These are phyloP conservation scores for Drosophila insularis DNA, from an alignment of 1,140 invertebrate species.

Conservation along the genomic window DNA sequence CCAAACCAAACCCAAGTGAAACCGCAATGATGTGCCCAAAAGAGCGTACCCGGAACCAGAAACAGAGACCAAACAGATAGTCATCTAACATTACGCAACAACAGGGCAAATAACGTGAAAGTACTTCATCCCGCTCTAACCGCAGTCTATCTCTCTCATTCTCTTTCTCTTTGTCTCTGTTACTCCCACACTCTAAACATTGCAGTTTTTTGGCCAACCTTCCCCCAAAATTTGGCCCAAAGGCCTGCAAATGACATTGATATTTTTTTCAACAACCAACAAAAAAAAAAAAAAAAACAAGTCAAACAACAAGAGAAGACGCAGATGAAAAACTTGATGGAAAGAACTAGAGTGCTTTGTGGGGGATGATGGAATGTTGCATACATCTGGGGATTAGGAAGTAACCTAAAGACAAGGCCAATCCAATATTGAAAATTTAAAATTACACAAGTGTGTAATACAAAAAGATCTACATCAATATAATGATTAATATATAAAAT, in stretches of 20 bases:
- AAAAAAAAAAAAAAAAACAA: constrained; percentile 8
- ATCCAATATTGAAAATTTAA: too few species aligned
- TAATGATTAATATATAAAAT: too few species aligned
- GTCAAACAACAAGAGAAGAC: constrained; percentile 23
- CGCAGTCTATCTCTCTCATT: neutral
- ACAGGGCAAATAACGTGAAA: neutral
- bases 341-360: too few species aligned
- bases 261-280: constrained; percentile 47
- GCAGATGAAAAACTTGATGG: neutral
- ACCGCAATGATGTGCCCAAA: constrained; percentile 2
- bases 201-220: constrained; percentile 23
- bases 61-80: constrained; percentile 16
- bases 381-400: too few species aligned
- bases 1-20: neutral
- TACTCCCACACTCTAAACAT: neutral
- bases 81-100: constrained; percentile 18
- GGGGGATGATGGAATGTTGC: too few species aligned
- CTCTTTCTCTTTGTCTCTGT: neutral
- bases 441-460: too few species aligned
- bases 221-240: constrained; percentile 41
- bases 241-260: constrained; percentile 71
- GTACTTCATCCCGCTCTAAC: neutral
- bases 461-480: too few species aligned
- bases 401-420: too few species aligned
- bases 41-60: neutral